Evolutionary conservation across 1,140 invertebrate species (phyloP).

Genomic region (Neoseiulus cucumeris): DNA sequence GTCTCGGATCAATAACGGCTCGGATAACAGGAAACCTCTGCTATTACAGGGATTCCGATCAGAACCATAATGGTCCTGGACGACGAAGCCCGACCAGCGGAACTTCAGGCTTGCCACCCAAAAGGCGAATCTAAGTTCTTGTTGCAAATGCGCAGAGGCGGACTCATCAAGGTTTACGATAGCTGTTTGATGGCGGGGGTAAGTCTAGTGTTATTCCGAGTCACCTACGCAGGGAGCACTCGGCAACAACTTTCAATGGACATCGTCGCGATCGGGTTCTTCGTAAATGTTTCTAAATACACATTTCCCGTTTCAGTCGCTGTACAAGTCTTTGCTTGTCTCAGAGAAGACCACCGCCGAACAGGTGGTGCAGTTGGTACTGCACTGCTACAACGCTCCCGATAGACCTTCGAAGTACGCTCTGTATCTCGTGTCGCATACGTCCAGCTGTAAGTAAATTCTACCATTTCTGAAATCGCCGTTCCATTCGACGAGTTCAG

Average conservation of each 20-base stretch:
- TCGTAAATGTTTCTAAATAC: no score
- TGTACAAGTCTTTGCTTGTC: conserved; percentile 74
- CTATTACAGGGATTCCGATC: conserved; percentile 36
- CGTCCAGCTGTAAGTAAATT: conserved; percentile 20
- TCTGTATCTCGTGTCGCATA: conserved; percentile 48
- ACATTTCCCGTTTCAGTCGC: conserved; percentile 40
- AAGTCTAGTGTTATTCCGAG: conserved; percentile 26
- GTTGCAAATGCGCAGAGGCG: conserved; percentile 57
- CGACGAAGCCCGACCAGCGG: conserved; percentile 64
- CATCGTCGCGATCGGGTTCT: no score
- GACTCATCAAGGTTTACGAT: conserved; percentile 71
- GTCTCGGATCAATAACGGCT: not conserved
- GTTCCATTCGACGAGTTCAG: not conserved
- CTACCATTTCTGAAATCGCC: not conserved
- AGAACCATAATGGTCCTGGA: conserved; percentile 60
- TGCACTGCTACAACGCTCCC: conserved; percentile 60
- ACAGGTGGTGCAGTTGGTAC: conserved; percentile 59
- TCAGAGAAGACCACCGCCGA: conserved; percentile 72
- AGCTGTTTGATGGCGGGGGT: conserved; percentile 63
- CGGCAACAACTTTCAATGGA: no score
- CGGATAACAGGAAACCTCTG: conserved; percentile 10
- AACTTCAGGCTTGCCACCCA: conserved; percentile 70
- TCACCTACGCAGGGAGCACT: no score
- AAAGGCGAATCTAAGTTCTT: conserved; percentile 76
- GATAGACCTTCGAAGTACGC: conserved; percentile 65